A percentile compares a stretch with the other conserved stretches of the same genome.
Conservation (phyloP, 2,888 invertebrate species). For the Anarsia innoxiella region DNA sequence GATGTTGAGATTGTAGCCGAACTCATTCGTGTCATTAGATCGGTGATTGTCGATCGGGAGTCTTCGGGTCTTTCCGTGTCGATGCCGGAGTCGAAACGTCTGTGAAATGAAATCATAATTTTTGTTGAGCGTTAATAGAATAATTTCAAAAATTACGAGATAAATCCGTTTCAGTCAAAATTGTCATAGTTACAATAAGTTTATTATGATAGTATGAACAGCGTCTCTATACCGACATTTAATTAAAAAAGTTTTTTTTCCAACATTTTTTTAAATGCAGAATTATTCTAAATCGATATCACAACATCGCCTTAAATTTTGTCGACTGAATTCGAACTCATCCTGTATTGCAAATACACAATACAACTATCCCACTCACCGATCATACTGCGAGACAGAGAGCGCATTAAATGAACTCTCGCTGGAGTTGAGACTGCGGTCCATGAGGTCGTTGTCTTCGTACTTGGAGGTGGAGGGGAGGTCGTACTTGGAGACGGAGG, state of each 20-base stretch:
- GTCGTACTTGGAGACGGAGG: slow-evolving; percentile 46
- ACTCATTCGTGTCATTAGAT: slow-evolving; percentile 61
- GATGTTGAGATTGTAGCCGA: slow-evolving; percentile 57
- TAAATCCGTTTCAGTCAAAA: too few relatives aligned
- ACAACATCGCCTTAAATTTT: too few relatives aligned
- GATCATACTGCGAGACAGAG: slow-evolving; percentile 51
- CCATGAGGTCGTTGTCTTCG: slow-evolving; percentile 57
- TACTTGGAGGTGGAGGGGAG: slow-evolving; percentile 57
- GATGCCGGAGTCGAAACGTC: slow-evolving; percentile 38
- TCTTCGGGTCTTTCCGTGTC: slow-evolving; percentile 52
- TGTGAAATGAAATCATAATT: too few relatives aligned
- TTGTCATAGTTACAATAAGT: too few relatives aligned
- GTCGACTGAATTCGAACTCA: too few relatives aligned
- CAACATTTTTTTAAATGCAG: too few relatives aligned
- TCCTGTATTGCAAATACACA: slow-evolving; percentile 40
- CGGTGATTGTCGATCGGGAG: slow-evolving; percentile 49
- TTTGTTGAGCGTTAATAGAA: slow-evolving; percentile 13
- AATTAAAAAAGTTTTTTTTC: too few relatives aligned
- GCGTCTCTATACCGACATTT: too few relatives aligned
- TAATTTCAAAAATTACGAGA: too few relatives aligned
- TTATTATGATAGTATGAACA: too few relatives aligned
- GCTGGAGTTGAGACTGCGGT: slow-evolving; percentile 50
- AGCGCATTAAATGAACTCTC: slow-evolving; percentile 64
- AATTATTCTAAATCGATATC: too few relatives aligned
- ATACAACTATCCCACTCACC: too few relatives aligned